Base-by-base conservation (phyloP, 2,113 vertebrate species). In the Alaudala cheleensis region DNA sequence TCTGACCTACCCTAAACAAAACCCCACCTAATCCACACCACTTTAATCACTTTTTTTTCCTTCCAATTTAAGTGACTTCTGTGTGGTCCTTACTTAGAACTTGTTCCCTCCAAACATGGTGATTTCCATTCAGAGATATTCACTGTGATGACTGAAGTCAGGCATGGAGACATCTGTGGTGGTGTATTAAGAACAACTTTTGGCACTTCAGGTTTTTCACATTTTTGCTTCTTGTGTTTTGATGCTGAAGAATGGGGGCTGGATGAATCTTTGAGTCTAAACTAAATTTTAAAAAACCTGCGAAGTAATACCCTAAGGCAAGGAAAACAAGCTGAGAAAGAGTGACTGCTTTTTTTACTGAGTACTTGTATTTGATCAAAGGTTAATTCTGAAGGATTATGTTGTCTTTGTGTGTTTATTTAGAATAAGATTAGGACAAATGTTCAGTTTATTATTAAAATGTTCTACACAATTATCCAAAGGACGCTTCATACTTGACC, bases 381-480 rank as follows among this genome's bases (percentile, higher is more conserved):
- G 81, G 86, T 95, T 97, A 97, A 92, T 91, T 92, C 84, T 86
- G 58, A 94, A 69, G 84, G 54, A 96, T 94, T 92, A 92, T 82
- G 54, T 58, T 2, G 4, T 44, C 42, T 72, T 89, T 81, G 29
- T 89, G 44, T 81, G 39, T 88, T 84, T 93, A 76, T 76, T 95
- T 82, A 76, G 50, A 90, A 67, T 65, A 82, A 91, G 73, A 95
- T 92, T 91, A 95, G 50, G 81, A 90, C 50, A 95, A 95, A 85
- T 73, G 37, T 92, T 93, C 61, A 76, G n/a, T 91, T 93, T 92
- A 72, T 92, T 95, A 90, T 90, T 85, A 85, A 90, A 92, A 65
- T 50, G 29, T 65, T 85, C 45, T 72, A 76, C 61, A 58, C 17
- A 82, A 24, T 89, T 87, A 92, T 96, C 34, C 29, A 61, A 94